phyloP scores from a whole-genome alignment of 1,140 invertebrate genomes.

The Chironomus striatipennis region DNA sequence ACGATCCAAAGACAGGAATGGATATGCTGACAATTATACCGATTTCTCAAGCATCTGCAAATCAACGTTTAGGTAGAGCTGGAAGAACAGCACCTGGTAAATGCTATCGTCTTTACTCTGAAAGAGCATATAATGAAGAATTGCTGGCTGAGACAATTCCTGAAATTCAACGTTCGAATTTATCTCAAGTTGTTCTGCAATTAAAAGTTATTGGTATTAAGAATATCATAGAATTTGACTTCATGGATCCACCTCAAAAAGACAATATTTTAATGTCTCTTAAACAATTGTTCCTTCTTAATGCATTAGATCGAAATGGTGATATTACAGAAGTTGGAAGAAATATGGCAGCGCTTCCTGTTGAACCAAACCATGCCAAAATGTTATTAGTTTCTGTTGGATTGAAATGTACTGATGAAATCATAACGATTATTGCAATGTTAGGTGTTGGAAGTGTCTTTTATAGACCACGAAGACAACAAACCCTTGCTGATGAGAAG shows the following conservation, averaged over 20 bases:
- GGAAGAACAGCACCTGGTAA: slow-evolving; percentile 97
- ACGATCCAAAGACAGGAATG: slow-evolving; percentile 99
- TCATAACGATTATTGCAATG: slow-evolving; percentile 98
- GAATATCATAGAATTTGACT: slow-evolving; percentile 98
- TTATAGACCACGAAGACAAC: slow-evolving; percentile 94
- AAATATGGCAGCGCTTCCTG: slow-evolving; percentile 97
- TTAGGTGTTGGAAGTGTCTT: slow-evolving; percentile 98
- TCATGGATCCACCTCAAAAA: slow-evolving; percentile 98
- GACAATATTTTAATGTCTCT: slow-evolving; percentile 95
- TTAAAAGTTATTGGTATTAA: slow-evolving; percentile 99
- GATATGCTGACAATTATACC: slow-evolving; percentile 98
- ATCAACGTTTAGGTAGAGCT: slow-evolving; percentile 92
- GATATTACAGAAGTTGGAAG: slow-evolving; percentile 86
- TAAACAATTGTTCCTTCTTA: slow-evolving; percentile 93
- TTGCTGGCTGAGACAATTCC: slow-evolving; percentile 99
- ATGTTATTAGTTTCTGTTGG: slow-evolving; percentile 99
- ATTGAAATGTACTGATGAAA: slow-evolving; percentile 96
- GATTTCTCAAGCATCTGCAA: slow-evolving; percentile 97
- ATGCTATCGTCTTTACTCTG: slow-evolving; percentile 96
- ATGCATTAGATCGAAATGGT: slow-evolving; percentile 95
- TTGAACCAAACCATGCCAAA: slow-evolving; percentile 98
- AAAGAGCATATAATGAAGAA: slow-evolving; percentile 95
- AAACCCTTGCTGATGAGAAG: slow-evolving; percentile 95
- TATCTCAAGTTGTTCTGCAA: slow-evolving; percentile 90
- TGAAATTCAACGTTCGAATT: slow-evolving; percentile 97